A percentile compares a stretch with the other conserved stretches of the same genome.
These are phyloP conservation scores for Disparrhopalites patrizii DNA, from an alignment of 2,888 invertebrate species.

Conservation along the genomic window DNA sequence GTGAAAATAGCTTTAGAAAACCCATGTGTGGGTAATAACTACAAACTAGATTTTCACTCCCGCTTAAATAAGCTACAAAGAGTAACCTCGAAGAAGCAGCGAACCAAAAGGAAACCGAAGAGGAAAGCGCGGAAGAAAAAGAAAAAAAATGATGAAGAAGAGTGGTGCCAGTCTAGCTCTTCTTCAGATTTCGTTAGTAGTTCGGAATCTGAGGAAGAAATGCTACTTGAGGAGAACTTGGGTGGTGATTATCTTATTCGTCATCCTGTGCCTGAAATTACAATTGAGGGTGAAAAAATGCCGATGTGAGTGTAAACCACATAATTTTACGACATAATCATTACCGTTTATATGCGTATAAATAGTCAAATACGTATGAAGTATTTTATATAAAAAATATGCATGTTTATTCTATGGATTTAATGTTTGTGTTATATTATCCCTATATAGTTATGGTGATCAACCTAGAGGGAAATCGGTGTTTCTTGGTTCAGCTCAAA, in stretches of 20 bases:
- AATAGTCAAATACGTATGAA: neutral
- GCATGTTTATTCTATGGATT: neutral
- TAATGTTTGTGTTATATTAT: constrained; percentile 24
- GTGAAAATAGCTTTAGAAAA: constrained; percentile 51
- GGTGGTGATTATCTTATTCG: constrained; percentile 21
- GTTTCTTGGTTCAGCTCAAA: constrained; percentile 47
- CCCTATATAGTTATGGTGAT: too few relatives aligned
- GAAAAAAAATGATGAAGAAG: constrained; percentile 15
- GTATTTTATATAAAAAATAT: neutral
- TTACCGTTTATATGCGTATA: constrained; percentile 14
- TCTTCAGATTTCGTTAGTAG: constrained; percentile 13
- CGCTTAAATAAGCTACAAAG: constrained; percentile 52
- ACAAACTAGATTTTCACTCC: constrained; percentile 52
- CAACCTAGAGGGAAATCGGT: constrained; percentile 46
- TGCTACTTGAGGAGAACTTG: neutral
- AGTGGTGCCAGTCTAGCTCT: neutral
- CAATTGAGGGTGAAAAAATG: constrained; percentile 51
- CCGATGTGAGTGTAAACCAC: constrained; percentile 26
- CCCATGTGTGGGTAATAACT: constrained; percentile 51
- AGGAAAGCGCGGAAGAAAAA: constrained; percentile 19
- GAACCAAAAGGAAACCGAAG: constrained; percentile 12
- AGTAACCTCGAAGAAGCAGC: neutral
- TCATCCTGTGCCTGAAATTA: constrained; percentile 47
- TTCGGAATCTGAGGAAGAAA: constrained; percentile 1
- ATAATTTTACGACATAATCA: too few relatives aligned